Base-by-base conservation (phyloP, 2,797 vertebrate genomes). In the Hephaestus fuliginosus region DNA sequence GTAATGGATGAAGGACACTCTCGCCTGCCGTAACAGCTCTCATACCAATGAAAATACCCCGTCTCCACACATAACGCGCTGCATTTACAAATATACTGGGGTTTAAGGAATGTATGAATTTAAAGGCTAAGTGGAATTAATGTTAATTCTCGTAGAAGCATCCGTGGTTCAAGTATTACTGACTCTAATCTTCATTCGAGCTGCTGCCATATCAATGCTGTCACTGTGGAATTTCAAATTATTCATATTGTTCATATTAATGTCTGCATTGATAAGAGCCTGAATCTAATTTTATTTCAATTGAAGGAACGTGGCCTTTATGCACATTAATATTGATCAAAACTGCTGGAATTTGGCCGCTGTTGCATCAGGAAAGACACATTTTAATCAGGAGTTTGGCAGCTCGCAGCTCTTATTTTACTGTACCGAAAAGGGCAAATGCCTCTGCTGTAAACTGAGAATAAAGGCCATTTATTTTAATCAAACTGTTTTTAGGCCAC, bases 61-160 rank as follows among this genome's bases (percentile, higher is more conserved):
- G 71, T 46, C 63, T 48, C 70, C 58, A 83, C 70, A 74, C 36
- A 18, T 39, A 51, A 11, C 6, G 11, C 60, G 77, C 11, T 22
- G 25, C 52, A 25, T 77, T 55, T 12, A 44, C 56, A 36, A 30
- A 65, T 70, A 71, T 30, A 58, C 12, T 12, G 2, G 43, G 57
- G 48, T 73, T 82, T 76, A 63, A 18, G 49, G 67, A 41, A 76
- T 41, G 15, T 28, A 61, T 66, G 69, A 79, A 80, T 88, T 70
- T 72, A 85, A 83, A 76, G 61, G 81, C 81, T 78, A 85, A 89
- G 82, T 73, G 78, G 85, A 85, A 88, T 88, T 84, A 87, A 86
- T 83, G 72, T 77, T 82, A 86, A 85, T 80, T 60, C 74, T 69
- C 70, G 48, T 25, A 44, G 72, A 84, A 67, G 58, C 67, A 70